Evolutionary conservation across 2,113 vertebrate genomes (phyloP), one percentile per base, ranked within the genome.

Genomic region (Meleagris gallopavo): DNA sequence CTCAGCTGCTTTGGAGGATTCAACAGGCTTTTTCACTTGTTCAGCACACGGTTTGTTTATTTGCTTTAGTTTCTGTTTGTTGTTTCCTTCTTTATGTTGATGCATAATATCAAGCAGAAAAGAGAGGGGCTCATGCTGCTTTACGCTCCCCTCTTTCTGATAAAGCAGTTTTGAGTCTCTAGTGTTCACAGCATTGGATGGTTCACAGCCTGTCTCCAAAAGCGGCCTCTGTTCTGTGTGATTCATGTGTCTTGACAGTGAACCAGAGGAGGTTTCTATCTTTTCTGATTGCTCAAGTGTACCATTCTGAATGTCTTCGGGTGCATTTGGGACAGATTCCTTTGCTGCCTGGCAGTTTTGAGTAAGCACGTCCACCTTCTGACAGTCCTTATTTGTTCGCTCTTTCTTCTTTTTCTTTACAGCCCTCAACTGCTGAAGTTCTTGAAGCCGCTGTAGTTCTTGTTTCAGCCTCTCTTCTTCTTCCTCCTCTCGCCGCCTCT

Each of bases 331-430:
- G 65, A 97, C 97, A 36, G 98, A 93, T 80, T 98, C 98, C 90
- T 98, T 96, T 48, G 97, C 97, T 43, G 97, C 97, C 96, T 98
- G 98, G 58, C 98, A 98, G 96, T 97, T 98, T 67, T 97, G 91
- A 30, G 95, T 72, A 10, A 97, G 97, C 94, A 95, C 76, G 70
- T 96, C 98, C 76, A 94, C 87, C 95, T 86, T 98, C 40, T 54
- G 97, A 89, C 97, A 98, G 96, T 98, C 99, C 96, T 98, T 98
- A 58, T 73, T 97, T 7, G 97, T 96, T 89, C 98, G 97, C 36
- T 99, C 99, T 95, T 98, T 99, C 98, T 98, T 99, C 98, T 99
- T 99, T 98, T 99, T 99, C 96, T 99, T 99, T 48, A 98, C 97
- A 10, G 98, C 97, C 5, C 98, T 97, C 70, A 99, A 97, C 40